These are phyloP conservation scores for Pemphredon lugubris DNA, from an alignment of 2,888 invertebrate genomes.

Conservation along the genomic window DNA sequence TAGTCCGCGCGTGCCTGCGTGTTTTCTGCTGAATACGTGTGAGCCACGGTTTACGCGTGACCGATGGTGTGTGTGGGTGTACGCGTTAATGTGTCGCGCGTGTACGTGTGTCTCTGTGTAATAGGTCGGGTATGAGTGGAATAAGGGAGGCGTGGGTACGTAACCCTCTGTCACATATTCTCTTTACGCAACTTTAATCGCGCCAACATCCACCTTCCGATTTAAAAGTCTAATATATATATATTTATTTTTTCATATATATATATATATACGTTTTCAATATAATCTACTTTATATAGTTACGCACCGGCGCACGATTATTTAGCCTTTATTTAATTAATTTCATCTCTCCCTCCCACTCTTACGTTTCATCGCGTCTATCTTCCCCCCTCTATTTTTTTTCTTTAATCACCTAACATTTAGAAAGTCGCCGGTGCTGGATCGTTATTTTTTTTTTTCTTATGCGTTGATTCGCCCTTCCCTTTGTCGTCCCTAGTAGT, in stretches of 20 bases:
- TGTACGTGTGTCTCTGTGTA: slow-evolving; percentile 33
- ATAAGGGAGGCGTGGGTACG: slow-evolving; percentile 54
- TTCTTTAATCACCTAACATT: slow-evolving; percentile 16
- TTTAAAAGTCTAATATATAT: slow-evolving; percentile 70
- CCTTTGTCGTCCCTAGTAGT: slow-evolving; percentile 58
- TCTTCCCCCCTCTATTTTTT: slow-evolving; percentile 9
- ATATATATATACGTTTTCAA: slow-evolving; percentile 53
- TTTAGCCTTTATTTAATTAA: slow-evolving; percentile 41
- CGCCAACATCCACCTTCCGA: slow-evolving; percentile 59
- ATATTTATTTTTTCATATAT: slow-evolving; percentile 62
- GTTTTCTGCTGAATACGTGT: slow-evolving; percentile 8
- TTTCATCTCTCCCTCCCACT: slow-evolving; percentile 44
- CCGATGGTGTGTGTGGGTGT: slow-evolving; percentile 5
- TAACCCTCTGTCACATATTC: slow-evolving; percentile 52
- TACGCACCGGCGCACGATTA: slow-evolving; percentile 70
- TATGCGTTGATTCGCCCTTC: slow-evolving; percentile 38
- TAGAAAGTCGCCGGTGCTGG: slow-evolving; percentile 64
- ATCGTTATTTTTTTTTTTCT: slow-evolving; percentile 43
- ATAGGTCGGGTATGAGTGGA: slow-evolving; percentile 53
- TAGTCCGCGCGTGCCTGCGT: slow-evolving; percentile 22
- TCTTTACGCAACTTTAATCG: slow-evolving; percentile 58
- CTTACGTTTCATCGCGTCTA: not conserved
- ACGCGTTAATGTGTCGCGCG: slow-evolving; percentile 29
- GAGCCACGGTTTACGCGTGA: slow-evolving; percentile 13
- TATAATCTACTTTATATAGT: slow-evolving; percentile 71